Evolutionary conservation across 1,140 invertebrate genomes (phyloP).

Genomic region (Pachyrhynchus sulphureomaculatus): DNA sequence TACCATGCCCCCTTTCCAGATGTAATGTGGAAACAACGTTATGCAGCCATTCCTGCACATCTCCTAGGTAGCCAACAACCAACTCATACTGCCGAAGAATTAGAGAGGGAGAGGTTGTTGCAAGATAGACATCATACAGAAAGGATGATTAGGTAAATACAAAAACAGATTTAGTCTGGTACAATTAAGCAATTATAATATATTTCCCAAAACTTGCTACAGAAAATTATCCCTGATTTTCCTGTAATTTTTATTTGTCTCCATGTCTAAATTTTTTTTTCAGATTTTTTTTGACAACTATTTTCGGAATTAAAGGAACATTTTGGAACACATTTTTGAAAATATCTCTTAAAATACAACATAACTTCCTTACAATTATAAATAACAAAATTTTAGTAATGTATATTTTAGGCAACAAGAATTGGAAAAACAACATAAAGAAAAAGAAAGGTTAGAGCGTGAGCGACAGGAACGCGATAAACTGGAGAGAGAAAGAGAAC

Average conservation of each 20-base stretch:
- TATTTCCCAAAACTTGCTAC: too few relatives aligned
- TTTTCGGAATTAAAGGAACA: background rate
- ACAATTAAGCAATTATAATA: too few relatives aligned
- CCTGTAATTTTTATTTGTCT: too few relatives aligned
- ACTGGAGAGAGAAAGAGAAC: slow-evolving; percentile 58
- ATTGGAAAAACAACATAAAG: slow-evolving; percentile 62
- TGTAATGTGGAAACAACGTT: slow-evolving; percentile 48
- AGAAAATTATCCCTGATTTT: too few relatives aligned
- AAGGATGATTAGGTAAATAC: slow-evolving; percentile 35
- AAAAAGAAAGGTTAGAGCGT: slow-evolving; percentile 57
- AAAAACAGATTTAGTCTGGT: too few relatives aligned
- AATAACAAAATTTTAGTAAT: too few relatives aligned
- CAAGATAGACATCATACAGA: slow-evolving; percentile 50
- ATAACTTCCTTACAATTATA: too few relatives aligned
- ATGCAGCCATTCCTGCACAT: slow-evolving; percentile 53
- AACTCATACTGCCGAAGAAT: slow-evolving; percentile 55
- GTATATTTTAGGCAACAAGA: slow-evolving; percentile 57
- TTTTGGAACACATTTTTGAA: too few relatives aligned
- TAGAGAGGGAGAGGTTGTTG: slow-evolving; percentile 52
- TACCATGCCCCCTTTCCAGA: slow-evolving; percentile 51
- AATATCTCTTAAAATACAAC: too few relatives aligned
- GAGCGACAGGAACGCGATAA: slow-evolving; percentile 53
- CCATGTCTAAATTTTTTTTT: too few relatives aligned
- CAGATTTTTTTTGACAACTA: too few relatives aligned
- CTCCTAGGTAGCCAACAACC: slow-evolving; percentile 21